Conservation (phyloP, 2,113 vertebrate genomes). For the Saimiri boliviensis region DNA sequence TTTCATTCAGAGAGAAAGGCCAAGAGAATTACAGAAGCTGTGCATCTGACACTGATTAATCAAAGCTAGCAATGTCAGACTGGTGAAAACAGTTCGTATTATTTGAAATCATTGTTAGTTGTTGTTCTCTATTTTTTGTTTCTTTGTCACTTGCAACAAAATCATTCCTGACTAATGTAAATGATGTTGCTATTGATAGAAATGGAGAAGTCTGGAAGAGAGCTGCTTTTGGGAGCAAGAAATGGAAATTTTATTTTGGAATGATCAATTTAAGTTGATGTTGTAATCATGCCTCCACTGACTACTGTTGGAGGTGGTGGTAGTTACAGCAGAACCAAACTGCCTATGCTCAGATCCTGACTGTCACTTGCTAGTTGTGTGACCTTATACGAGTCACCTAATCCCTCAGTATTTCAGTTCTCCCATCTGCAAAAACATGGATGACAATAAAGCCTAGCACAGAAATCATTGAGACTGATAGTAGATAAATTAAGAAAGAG, state of each 20-base stretch:
- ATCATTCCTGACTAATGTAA: background rate
- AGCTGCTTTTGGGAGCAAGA: background rate
- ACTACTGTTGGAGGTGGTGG: background rate
- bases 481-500: background rate
- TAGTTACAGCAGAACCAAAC: background rate
- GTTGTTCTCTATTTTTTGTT: background rate
- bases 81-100: background rate
- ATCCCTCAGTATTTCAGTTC: background rate
- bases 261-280: background rate
- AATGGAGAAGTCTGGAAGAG: background rate
- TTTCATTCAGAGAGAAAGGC: background rate
- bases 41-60: background rate
- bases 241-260: background rate
- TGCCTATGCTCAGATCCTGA: background rate
- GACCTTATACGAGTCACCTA: background rate
- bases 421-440: background rate
- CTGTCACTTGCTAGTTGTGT: background rate
- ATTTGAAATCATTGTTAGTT: background rate
- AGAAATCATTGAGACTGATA: background rate
- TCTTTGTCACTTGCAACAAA: background rate
- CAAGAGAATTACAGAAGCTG: background rate
- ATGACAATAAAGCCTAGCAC: background rate
- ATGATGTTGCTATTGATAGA: background rate
- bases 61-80: background rate
- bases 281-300: background rate